Base-by-base conservation (phyloP, 1,140 invertebrate genomes). In the Zaprionus africanus region DNA sequence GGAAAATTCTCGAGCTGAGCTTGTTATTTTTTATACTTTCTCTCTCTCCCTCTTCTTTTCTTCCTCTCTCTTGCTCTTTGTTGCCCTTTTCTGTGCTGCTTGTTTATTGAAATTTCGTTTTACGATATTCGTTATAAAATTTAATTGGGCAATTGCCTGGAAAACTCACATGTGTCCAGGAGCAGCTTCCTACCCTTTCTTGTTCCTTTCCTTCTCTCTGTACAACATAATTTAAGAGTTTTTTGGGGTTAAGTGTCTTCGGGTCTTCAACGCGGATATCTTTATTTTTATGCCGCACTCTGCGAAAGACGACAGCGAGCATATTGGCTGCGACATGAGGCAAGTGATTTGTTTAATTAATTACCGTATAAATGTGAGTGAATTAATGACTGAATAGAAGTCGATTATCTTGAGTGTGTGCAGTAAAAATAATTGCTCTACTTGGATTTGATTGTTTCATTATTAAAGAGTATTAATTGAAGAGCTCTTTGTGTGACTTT, bases 71-170 rank as follows among this genome's bases (percentile, higher is more conserved):
- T 54, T 7, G 7, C 2, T n/a, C 15, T 43, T 9, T 46, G 41
- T n/a, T 43, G 15, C 11, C 49, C 22, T 59, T 31, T 4, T 0
- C 7, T n/a, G 36, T 28, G 11, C 64, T 62, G 26, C 53, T 38
- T 84, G 74, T 74, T 85, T 90, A 88, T 90, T 90, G 85, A 81
- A 85, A 81, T 85, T 81, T 81, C 71, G 60, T 79, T 90, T 90
- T 90, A 88, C 81, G 81, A 84, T 83, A 74, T 84, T 88, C 78
- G 78, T 79, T 90, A 81, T 88, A 84, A 88, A 90, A 88, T 88
- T 81, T 88, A 88, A 88, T 88, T 90, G 79, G 78, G 85, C 84
- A 84, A 81, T 88, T 87, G 82, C 68, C 68, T 70, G 69, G 65
- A 76, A 79, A 76, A 51, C 61, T 77, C 80, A 83, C 75, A 71